Evolutionary conservation across 2,888 invertebrate species (phyloP), one percentile per base, ranked within the genome.

Genomic region (Spisula subtruncata): DNA sequence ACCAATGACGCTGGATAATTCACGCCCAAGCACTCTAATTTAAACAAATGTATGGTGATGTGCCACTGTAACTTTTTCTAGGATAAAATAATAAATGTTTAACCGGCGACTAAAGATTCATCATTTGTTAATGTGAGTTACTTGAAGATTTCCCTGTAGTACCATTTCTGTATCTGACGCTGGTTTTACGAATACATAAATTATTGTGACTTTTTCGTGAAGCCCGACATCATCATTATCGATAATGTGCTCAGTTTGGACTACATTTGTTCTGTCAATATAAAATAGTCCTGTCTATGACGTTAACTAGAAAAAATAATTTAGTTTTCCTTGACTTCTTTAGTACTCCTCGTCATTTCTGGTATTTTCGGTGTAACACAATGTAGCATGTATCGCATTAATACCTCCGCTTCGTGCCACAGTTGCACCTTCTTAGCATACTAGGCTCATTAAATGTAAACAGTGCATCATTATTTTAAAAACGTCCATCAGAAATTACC

Each of bases 191-290:
- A 32, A 75, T 75, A 75, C 32, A 75, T 75, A 75, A 75, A 35
- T 32, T 75, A 32, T 35, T 75, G 75, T 32, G 75, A 75, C 75
- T 75, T 75, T 75, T 75, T 75, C 75, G 75, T 75, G 75, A 18
- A 14, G 75, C 14, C 75, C 16, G 75, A 75, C 32, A 32, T 75
- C 29, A 25, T 75, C 75, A 75, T 75, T 75, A 75, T 35, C 12
- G 35, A 35, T 35, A 35, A 35, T 32, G 6, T 71, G 29, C 32
- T 29, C 29, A n/a, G n/a, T n/a, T n/a, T n/a, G n/a, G n/a, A n/a
- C n/a, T n/a, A n/a, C n/a, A n/a, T n/a, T n/a, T n/a, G n/a, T n/a
- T n/a, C n/a, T n/a, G n/a, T n/a, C n/a, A n/a, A n/a, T n/a, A n/a
- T n/a, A n/a, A n/a, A n/a, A n/a, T n/a, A n/a, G n/a, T n/a, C n/a